phyloP scores from a whole-genome alignment of 2,888 invertebrate genomes.

The Erynnis tages region DNA sequence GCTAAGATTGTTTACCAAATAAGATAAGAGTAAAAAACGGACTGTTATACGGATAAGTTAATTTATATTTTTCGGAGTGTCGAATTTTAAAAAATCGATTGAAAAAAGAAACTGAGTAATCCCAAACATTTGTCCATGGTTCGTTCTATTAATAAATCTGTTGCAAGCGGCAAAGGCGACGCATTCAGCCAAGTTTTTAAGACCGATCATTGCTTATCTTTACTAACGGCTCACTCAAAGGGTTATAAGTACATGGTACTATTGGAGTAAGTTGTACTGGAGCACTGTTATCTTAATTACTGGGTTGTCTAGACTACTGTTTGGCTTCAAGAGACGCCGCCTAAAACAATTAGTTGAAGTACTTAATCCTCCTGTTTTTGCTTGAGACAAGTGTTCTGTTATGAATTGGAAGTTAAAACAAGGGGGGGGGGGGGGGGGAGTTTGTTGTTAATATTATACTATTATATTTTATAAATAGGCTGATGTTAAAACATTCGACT shows the following conservation, averaged over 20 bases:
- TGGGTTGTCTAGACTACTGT: constrained; percentile 52
- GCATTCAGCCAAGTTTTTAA: constrained; percentile 25
- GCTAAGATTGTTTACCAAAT: no score
- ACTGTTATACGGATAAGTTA: no score
- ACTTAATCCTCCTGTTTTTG: constrained; percentile 12
- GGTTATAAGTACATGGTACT: constrained; percentile 53
- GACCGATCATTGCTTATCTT: constrained; percentile 60
- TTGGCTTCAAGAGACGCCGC: constrained; percentile 32
- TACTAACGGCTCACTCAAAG: constrained; percentile 54
- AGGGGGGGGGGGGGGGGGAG: no score
- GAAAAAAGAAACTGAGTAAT: no score
- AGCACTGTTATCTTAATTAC: constrained; percentile 63
- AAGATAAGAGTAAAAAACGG: no score
- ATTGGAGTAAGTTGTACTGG: constrained; percentile 39
- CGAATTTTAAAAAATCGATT: no score
- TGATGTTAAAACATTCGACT: no score
- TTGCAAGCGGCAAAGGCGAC: constrained; percentile 7
- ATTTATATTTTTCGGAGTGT: no score
- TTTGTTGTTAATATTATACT: no score
- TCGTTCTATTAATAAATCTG: constrained; percentile 9
- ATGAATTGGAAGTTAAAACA: no score
- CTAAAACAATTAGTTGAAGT: constrained; percentile 8
- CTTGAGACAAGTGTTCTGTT: background rate
- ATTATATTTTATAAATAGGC: no score
- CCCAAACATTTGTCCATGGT: background rate